Conservation (phyloP, 2,888 invertebrate species). For the Molorchus minor region DNA sequence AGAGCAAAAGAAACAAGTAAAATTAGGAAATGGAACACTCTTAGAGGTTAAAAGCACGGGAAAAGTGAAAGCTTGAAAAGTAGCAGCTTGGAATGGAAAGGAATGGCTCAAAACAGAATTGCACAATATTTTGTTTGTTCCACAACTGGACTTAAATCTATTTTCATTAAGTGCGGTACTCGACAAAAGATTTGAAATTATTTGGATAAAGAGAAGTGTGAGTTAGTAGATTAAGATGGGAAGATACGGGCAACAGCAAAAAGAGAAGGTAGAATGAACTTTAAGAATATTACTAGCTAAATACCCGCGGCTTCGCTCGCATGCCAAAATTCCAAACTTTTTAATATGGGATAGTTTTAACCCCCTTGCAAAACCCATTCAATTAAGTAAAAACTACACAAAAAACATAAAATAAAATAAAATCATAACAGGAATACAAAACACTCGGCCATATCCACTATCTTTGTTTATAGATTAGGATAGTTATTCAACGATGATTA, state of each 20-base stretch:
- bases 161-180: slow-evolving; percentile 45
- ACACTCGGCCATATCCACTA: no score
- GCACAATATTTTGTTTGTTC: slow-evolving; percentile 36
- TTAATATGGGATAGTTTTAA: no score
- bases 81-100: slow-evolving; percentile 45
- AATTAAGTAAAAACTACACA: no score
- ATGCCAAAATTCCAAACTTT: no score
- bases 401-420: no score
- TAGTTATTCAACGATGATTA: no score
- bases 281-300: no score
- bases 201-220: slow-evolving; percentile 37
- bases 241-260: slow-evolving; percentile 26
- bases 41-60: slow-evolving; percentile 37
- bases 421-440: no score
- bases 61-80: slow-evolving; percentile 42
- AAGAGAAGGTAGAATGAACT: slow-evolving; percentile 28
- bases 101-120: slow-evolving; percentile 37
- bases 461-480: no score
- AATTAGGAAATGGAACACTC: slow-evolving; percentile 31
- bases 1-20: no score
- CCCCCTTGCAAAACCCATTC: no score
- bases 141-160: slow-evolving; percentile 40
- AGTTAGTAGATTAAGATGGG: slow-evolving; percentile 36
- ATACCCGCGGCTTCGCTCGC: no score
- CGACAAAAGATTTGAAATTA: slow-evolving; percentile 42